phyloP scores from a whole-genome alignment of 2,113 vertebrate species.

The Passer domesticus region DNA sequence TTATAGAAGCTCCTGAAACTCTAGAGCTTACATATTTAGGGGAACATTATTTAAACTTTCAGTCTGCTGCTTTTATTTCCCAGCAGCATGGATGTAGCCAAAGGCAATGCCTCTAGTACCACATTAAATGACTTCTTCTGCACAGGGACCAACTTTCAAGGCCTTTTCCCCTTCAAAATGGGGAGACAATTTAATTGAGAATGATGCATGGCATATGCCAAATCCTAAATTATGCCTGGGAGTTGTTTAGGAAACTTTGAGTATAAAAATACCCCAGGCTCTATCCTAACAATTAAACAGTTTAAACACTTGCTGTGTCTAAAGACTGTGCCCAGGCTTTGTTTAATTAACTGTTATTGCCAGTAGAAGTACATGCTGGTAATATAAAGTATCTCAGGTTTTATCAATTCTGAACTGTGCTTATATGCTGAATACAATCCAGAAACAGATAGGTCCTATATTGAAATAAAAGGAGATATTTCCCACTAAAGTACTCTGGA shows the following conservation, averaged over 20 bases:
- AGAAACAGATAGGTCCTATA: background rate
- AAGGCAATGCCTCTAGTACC: background rate
- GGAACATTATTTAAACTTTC: background rate
- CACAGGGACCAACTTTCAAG: background rate
- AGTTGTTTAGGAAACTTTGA: constrained; percentile 39
- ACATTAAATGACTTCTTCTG: background rate
- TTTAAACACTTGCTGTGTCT: background rate
- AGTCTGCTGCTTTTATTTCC: background rate
- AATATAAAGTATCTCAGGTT: background rate
- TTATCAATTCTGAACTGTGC: background rate
- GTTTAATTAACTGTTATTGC: constrained; percentile 2
- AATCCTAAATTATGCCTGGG: constrained; percentile 16
- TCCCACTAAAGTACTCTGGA: background rate
- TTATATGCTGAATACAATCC: background rate
- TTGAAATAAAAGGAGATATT: background rate
- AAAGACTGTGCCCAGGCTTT: background rate
- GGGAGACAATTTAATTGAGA: background rate
- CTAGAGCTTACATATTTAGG: background rate
- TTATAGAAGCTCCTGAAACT: background rate
- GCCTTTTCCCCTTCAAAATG: background rate
- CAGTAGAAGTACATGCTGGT: background rate
- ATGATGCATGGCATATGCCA: background rate
- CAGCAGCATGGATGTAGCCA: background rate
- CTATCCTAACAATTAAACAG: constrained; percentile 7
- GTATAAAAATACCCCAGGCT: background rate